Percentiles rank a stretch among this genome's conserved stretches.
Conservation (phyloP, 2,113 vertebrate species). For the Solea senegalensis region DNA sequence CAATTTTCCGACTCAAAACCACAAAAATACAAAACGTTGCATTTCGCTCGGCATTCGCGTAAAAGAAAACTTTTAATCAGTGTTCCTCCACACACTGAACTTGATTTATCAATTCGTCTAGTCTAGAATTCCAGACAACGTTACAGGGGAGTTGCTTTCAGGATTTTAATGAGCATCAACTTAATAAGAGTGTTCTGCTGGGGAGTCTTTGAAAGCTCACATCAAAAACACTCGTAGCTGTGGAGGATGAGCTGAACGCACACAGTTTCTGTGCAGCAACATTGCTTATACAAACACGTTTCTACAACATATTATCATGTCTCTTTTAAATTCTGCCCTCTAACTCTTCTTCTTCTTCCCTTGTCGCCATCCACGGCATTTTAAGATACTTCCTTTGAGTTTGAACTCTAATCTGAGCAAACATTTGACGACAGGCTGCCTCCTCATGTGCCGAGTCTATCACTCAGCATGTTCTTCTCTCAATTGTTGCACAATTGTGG, state of each 20-base stretch:
- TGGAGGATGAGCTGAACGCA: slow-evolving; percentile 30
- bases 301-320: not conserved
- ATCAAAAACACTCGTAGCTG: slow-evolving; percentile 29
- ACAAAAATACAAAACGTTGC: not conserved
- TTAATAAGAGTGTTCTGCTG: slow-evolving; percentile 42
- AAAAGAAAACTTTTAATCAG: not conserved
- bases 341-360: slow-evolving; percentile 10
- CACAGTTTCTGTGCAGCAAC: slow-evolving; percentile 6
- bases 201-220: slow-evolving; percentile 34
- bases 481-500: slow-evolving; percentile 13
- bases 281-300: slow-evolving; percentile 21
- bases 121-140: slow-evolving; percentile 31
- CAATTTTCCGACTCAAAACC: slow-evolving; percentile 12
- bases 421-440: slow-evolving; percentile 25
- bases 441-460: slow-evolving; percentile 2
- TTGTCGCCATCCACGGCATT: slow-evolving; percentile 6
- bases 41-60: slow-evolving; percentile 2
- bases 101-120: slow-evolving; percentile 44
- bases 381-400: slow-evolving; percentile 26
- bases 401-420: slow-evolving; percentile 35
- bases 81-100: slow-evolving; percentile 11
- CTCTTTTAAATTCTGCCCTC: not conserved
- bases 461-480: slow-evolving; percentile 1
- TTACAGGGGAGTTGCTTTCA: slow-evolving; percentile 40
- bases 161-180: slow-evolving; percentile 50